These are phyloP conservation scores for Ibycter americanus DNA, from an alignment of 2,797 vertebrate genomes.

Conservation along the genomic window DNA sequence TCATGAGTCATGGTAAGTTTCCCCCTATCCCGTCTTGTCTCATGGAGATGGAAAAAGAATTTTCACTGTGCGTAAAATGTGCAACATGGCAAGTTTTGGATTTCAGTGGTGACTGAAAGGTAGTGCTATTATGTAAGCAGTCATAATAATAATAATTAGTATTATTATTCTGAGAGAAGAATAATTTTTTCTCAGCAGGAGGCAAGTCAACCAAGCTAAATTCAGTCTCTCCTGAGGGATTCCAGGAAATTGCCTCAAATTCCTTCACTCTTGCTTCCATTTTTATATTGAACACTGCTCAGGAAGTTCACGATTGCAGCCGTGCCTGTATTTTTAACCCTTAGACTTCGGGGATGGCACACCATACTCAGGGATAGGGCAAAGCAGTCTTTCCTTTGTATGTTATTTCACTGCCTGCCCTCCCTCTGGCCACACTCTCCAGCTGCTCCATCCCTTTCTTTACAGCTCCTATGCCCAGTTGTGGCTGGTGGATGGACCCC, in stretches of 20 bases:
- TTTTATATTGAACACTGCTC: neutral
- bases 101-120: neutral
- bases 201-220: neutral
- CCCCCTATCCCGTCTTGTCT: neutral
- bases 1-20: neutral
- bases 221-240: neutral
- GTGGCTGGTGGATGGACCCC: neutral
- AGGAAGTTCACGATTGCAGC: neutral
- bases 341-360: neutral
- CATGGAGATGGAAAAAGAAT: neutral
- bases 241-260: constrained; percentile 4
- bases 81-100: neutral
- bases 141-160: constrained; percentile 38
- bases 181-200: neutral
- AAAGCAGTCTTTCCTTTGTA: neutral
- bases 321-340: neutral
- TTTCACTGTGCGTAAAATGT: neutral
- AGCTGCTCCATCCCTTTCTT: neutral
- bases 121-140: neutral
- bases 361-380: neutral
- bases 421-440: neutral
- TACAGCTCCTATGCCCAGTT: neutral
- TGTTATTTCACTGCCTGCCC: neutral
- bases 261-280: neutral
- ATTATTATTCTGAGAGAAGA: constrained; percentile 34